Conservation (phyloP, 1,140 invertebrate genomes). For the Drosophila watanabei region DNA sequence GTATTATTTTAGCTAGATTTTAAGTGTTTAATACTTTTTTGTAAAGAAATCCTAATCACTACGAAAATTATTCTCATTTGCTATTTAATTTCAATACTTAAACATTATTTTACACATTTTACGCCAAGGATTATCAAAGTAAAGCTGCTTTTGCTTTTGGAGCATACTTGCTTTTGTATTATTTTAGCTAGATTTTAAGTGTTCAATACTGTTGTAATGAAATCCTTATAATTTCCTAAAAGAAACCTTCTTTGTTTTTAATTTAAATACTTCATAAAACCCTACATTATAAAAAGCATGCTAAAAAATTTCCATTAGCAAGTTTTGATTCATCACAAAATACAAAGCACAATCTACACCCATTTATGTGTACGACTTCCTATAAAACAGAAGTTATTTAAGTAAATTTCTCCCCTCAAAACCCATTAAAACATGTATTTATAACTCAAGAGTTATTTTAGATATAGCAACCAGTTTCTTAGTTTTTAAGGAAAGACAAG, state of each 20-base stretch:
- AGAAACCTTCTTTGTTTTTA: neutral
- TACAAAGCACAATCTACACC: neutral
- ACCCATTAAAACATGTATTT: conserved; percentile 1
- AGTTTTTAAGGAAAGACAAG: conserved; percentile 4
- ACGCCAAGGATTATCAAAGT: neutral
- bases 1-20: neutral
- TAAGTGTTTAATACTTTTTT: neutral
- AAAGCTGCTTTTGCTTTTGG: neutral
- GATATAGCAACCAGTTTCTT: neutral
- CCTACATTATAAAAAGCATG: no score
- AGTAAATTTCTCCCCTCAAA: neutral
- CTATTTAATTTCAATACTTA: neutral
- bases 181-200: neutral
- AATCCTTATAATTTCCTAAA: neutral
- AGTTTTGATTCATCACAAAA: neutral
- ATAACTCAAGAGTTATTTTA: neutral
- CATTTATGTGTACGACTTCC: neutral
- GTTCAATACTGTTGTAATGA: neutral
- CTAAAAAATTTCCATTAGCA: neutral
- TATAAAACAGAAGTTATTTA: conserved; percentile 9
- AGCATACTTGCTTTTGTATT: neutral
- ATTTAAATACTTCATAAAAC: neutral
- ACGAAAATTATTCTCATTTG: neutral
- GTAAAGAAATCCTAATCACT: neutral
- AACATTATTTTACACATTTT: no score